Evolutionary conservation across 2,113 vertebrate species (phyloP).

Genomic region (Capreolus pygargus): DNA sequence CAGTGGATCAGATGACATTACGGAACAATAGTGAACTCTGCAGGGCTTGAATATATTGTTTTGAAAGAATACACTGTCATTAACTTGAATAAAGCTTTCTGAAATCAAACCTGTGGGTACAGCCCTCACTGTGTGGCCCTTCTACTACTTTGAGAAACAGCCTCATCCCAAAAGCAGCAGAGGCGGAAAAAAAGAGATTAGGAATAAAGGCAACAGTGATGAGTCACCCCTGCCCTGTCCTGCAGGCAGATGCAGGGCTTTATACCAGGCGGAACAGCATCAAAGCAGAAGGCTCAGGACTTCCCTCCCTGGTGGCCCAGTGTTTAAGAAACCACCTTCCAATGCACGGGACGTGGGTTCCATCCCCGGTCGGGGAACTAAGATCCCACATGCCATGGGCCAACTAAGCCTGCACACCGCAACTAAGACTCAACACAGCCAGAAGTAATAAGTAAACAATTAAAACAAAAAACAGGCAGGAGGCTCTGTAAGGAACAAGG

Average conservation of each 20-base stretch:
- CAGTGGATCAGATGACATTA: conserved; percentile 65
- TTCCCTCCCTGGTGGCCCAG: neutral
- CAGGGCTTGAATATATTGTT: conserved; percentile 58
- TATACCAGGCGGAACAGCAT: neutral
- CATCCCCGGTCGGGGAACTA: neutral
- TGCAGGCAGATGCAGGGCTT: neutral
- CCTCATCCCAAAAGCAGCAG: conserved; percentile 45
- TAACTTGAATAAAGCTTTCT: conserved; percentile 70
- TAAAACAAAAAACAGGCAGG: neutral
- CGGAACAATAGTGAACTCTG: conserved; percentile 66
- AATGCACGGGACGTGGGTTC: neutral
- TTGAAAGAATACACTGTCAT: conserved; percentile 69
- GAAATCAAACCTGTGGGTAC: conserved; percentile 63
- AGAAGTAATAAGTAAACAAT: neutral
- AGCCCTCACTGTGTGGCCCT: conserved; percentile 51
- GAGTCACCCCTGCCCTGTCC: neutral
- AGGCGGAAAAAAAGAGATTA: neutral
- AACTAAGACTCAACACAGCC: neutral
- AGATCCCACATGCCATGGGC: neutral
- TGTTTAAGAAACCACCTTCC: neutral
- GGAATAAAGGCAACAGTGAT: conserved; percentile 3
- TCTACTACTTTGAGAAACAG: conserved; percentile 56
- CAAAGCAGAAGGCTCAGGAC: neutral
- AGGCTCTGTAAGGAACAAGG: neutral
- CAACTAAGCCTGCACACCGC: neutral